These are phyloP conservation scores for Pseudomyrmex pallidus DNA, from an alignment of 1,140 invertebrate species.

Conservation along the genomic window DNA sequence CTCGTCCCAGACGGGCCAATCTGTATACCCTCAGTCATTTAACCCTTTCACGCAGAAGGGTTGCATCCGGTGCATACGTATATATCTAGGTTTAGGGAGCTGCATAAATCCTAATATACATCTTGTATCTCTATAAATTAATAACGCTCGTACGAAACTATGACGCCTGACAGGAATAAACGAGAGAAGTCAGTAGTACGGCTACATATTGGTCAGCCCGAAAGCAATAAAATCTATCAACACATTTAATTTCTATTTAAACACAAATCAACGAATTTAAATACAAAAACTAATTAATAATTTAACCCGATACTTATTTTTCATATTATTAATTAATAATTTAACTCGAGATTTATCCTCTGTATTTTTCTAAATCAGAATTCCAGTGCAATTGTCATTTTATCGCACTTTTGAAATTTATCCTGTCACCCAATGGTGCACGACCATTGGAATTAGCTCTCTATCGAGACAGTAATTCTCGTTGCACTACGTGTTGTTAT, in stretches of 20 bases:
- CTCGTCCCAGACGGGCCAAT: slow-evolving; percentile 40
- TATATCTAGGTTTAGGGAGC: not conserved
- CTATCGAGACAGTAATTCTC: slow-evolving; percentile 46
- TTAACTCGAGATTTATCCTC: not conserved
- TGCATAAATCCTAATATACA: too few species aligned
- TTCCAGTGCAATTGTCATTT: not conserved
- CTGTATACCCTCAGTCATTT: slow-evolving; percentile 39
- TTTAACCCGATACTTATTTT: too few species aligned
- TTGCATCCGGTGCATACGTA: not conserved
- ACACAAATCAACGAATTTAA: too few species aligned
- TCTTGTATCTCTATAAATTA: too few species aligned
- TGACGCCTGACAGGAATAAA: too few species aligned
- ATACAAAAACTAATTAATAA: too few species aligned
- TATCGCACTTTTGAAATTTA: slow-evolving; percentile 20
- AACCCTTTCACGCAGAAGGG: slow-evolving; percentile 9
- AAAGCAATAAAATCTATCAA: too few species aligned
- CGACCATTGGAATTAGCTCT: slow-evolving; percentile 42
- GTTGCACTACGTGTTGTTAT: slow-evolving; percentile 32
- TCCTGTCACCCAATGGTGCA: slow-evolving; percentile 22
- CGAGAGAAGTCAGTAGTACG: too few species aligned
- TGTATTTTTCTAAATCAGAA: not conserved
- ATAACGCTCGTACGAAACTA: too few species aligned
- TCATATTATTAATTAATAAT: not conserved
- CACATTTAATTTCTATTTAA: too few species aligned
- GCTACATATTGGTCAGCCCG: too few species aligned